Evolutionary conservation across 2,888 invertebrate species (phyloP).

Genomic region (Ceriagrion tenellum): DNA sequence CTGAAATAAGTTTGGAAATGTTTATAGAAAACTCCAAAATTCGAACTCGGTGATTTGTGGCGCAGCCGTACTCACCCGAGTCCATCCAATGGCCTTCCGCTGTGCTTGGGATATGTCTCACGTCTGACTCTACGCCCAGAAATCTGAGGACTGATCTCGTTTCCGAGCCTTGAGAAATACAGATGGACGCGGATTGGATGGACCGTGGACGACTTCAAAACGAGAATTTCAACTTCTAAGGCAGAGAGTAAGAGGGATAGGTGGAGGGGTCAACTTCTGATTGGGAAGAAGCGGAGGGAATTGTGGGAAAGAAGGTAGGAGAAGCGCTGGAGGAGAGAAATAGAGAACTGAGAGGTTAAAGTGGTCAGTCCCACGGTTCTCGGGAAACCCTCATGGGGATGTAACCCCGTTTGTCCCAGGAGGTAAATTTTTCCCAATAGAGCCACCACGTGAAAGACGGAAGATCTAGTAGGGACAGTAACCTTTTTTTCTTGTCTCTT

Average conservation of each 20-base stretch:
- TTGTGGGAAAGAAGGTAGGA: neutral
- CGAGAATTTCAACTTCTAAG: constrained; percentile 33
- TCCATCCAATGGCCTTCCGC: neutral
- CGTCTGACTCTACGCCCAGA: neutral
- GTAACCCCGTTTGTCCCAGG: neutral
- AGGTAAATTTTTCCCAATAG: neutral
- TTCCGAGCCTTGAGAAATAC: neutral
- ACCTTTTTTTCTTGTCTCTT: neutral
- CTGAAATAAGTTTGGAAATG: too few relatives aligned
- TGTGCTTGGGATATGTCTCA: neutral
- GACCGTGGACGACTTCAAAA: neutral
- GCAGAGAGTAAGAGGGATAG: neutral
- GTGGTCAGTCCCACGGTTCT: constrained; percentile 52
- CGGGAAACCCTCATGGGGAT: constrained; percentile 43
- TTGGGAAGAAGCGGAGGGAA: neutral
- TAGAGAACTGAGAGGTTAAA: neutral
- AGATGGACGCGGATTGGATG: neutral
- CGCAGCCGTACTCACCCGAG: neutral
- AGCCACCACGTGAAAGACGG: neutral
- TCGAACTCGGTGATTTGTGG: too few relatives aligned
- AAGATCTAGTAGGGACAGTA: neutral
- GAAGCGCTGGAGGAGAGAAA: neutral
- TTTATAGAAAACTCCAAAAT: too few relatives aligned
- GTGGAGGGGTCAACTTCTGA: neutral
- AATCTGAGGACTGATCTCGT: neutral